Evolutionary conservation across 2,113 vertebrate species (phyloP), one percentile per base, ranked within the genome.

Genomic region (Sorex fumeus): DNA sequence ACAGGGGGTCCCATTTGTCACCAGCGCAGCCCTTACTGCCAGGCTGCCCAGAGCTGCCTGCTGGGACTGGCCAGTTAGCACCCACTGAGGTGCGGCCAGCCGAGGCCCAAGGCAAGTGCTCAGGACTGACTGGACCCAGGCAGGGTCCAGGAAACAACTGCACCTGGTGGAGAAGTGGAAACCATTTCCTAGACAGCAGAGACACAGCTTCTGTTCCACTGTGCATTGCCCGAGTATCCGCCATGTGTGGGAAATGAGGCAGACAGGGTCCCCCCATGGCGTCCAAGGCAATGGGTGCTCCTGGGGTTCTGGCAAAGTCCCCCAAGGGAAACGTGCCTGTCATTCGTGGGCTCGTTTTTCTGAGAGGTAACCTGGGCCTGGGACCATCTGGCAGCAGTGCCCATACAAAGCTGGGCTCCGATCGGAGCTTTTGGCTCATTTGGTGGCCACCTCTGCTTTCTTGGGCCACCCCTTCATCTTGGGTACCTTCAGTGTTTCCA

Each of bases 21-120:
- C 28, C 7, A 64, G 79, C 72, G 50, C 53, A 66, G 79, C 93
- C 91, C 70, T 90, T 81, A 70, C 4, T 23, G n/a, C 43, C 69
- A 70, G 87, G 85, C 79, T 85, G 40, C 81, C 91, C 89, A 45
- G 93, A 91, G 45, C 88, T 13, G 72, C 95, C 93, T 88, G 95
- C 88, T 95, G 96, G 90, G 77, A n/a, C 82, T n/a, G 89, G 76
- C 75, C 84, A 43, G 23, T 79, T 87, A 95, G 18, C 13, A 32
- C 32, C 72, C 84, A 36, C 36, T 66, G 25, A 90, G 74, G 64
- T 93, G 43, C 67, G 60, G 85, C 89, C 40, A 79, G 47, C 30
- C 21, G 27, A 3, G 45, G n/a, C 50, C 27, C 23, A 80, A 0
- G 0, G 15, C 50, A 16, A 1, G 16, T 16, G 62, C 60, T 16